These are phyloP conservation scores for Microdon myrmicae DNA, from an alignment of 2,888 invertebrate genomes.

Conservation along the genomic window DNA sequence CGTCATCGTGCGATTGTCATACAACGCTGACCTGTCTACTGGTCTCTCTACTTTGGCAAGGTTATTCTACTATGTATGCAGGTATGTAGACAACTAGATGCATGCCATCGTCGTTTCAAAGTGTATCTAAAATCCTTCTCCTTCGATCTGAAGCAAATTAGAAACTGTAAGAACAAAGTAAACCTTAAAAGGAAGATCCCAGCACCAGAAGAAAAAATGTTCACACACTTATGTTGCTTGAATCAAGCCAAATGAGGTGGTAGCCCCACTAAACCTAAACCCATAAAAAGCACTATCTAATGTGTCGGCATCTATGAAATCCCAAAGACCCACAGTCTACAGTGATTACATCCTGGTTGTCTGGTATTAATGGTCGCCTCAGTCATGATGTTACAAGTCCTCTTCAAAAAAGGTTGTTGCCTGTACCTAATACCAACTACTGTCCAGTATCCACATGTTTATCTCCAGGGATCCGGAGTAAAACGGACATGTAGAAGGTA, in stretches of 20 bases:
- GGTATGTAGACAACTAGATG: constrained; percentile 22
- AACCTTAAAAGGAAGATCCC: constrained; percentile 14
- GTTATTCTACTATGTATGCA: background rate
- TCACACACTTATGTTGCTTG: too few relatives aligned
- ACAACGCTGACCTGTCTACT: too few relatives aligned
- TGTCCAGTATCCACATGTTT: constrained; percentile 23
- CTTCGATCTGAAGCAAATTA: constrained; percentile 13
- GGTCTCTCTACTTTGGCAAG: too few relatives aligned
- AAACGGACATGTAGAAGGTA: background rate
- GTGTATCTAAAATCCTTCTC: constrained; percentile 41
- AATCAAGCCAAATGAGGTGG: too few relatives aligned
- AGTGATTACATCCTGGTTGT: constrained; percentile 39
- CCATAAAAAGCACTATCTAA: constrained; percentile 50
- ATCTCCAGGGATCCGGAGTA: too few relatives aligned
- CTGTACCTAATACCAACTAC: background rate
- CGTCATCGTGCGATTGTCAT: constrained; percentile 4
- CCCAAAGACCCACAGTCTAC: constrained; percentile 41
- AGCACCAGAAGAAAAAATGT: too few relatives aligned
- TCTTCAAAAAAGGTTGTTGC: constrained; percentile 17
- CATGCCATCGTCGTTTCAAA: constrained; percentile 28
- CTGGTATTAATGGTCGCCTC: constrained; percentile 40
- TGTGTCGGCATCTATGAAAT: constrained; percentile 45
- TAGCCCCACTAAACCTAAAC: too few relatives aligned
- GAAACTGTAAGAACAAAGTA: background rate
- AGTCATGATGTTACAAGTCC: constrained; percentile 44